Conservation (phyloP, 1,140 invertebrate species). For the Pachyrhynchus sulphureomaculatus region DNA sequence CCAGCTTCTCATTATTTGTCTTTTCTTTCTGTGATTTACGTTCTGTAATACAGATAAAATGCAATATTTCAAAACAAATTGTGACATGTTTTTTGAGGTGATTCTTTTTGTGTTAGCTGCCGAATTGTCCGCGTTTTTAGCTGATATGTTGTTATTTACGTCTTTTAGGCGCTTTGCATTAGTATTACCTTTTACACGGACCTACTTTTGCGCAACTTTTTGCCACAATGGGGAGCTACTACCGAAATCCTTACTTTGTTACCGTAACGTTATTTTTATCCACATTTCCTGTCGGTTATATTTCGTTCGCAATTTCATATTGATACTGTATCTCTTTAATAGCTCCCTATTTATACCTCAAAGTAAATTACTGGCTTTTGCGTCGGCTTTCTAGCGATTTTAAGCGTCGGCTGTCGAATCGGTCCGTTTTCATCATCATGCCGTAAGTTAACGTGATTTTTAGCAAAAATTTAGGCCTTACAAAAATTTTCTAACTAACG, state of each 20-base stretch:
- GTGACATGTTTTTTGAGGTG: slow-evolving; percentile 32
- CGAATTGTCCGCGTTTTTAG: slow-evolving; percentile 21
- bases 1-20: too few species aligned
- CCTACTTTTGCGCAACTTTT: slow-evolving; percentile 7
- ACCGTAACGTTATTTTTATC: neutral
- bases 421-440: slow-evolving; percentile 16
- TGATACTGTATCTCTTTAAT: neutral
- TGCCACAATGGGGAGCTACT: neutral
- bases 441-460: neutral
- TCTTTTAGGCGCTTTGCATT: slow-evolving; percentile 21
- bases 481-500: slow-evolving; percentile 12
- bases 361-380: neutral
- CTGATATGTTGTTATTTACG: slow-evolving; percentile 32
- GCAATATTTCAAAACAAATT: too few species aligned
- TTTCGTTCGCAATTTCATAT: neutral
- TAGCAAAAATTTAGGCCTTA: slow-evolving; percentile 11
- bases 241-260: too few species aligned
- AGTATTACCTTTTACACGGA: slow-evolving; percentile 6
- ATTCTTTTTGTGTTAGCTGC: slow-evolving; percentile 22
- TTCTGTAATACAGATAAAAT: too few species aligned
- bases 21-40: too few species aligned
- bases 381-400: slow-evolving; percentile 14
- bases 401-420: slow-evolving; percentile 21
- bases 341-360: slow-evolving; percentile 1
- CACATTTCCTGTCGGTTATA: neutral